Evolutionary conservation across 2,888 invertebrate species (phyloP).

Genomic region (Agrotis ipsilon): DNA sequence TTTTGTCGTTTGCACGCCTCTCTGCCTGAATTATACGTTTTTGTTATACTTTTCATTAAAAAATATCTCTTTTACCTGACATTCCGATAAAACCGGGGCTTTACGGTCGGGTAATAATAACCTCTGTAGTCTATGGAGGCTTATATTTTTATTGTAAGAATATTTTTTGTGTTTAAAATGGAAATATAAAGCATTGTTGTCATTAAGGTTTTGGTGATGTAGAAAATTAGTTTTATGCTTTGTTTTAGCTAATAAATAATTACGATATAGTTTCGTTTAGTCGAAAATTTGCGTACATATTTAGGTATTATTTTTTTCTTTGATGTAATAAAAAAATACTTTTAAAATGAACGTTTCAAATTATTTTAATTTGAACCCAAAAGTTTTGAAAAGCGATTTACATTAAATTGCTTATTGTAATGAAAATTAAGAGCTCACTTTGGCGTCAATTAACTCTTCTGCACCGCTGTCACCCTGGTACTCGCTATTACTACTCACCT

Average conservation of each 20-base stretch:
- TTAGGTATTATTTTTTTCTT: too few relatives aligned
- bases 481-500: too few relatives aligned
- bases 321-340: not conserved
- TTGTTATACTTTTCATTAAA: conserved; percentile 60
- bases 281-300: not conserved
- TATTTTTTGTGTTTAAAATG: not conserved
- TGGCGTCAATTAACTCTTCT: too few relatives aligned
- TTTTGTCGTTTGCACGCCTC: conserved; percentile 76
- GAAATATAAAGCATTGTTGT: conserved; percentile 1
- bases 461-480: too few relatives aligned
- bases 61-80: conserved; percentile 35
- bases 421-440: not conserved
- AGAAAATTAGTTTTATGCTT: too few relatives aligned
- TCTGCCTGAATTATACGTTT: conserved; percentile 68
- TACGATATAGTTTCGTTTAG: not conserved
- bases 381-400: not conserved
- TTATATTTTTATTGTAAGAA: conserved; percentile 8
- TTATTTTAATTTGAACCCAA: not conserved
- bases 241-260: too few relatives aligned
- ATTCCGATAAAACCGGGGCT: conserved; percentile 39
- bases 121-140: not conserved
- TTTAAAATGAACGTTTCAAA: not conserved
- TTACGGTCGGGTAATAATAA: conserved; percentile 28
- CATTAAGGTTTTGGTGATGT: not conserved
- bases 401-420: too few relatives aligned